A percentile compares a stretch with the other conserved stretches of the same genome.
Conservation (phyloP, 2,888 invertebrate species). For the Heliconius ismenius region DNA sequence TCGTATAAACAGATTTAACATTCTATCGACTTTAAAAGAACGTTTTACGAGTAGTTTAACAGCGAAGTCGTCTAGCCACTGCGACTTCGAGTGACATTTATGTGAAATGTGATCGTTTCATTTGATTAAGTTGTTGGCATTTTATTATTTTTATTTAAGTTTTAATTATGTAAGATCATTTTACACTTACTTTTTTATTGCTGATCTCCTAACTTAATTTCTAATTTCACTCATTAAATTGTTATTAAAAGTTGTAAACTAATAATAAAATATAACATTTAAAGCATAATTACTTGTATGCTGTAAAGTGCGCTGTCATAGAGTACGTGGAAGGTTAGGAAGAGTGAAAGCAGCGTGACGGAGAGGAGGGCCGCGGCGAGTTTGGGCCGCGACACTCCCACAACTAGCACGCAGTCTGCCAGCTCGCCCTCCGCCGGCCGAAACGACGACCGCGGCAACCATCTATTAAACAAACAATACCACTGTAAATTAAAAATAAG, state of each 20-base stretch:
- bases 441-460: slow-evolving; percentile 91
- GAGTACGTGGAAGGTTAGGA: slow-evolving; percentile 91
- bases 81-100: slow-evolving; percentile 37
- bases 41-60: slow-evolving; percentile 16
- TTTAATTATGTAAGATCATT: neutral
- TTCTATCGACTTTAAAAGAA: slow-evolving; percentile 9
- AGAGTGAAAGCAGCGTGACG: slow-evolving; percentile 90
- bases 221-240: neutral
- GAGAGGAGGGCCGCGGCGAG: slow-evolving; percentile 90
- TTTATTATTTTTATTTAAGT: slow-evolving; percentile 28
- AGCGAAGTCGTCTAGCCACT: slow-evolving; percentile 28
- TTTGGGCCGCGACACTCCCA: slow-evolving; percentile 92
- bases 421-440: slow-evolving; percentile 91
- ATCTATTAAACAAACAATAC: slow-evolving; percentile 78
- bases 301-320: slow-evolving; percentile 93
- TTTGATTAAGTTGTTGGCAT: slow-evolving; percentile 38
- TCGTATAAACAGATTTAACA: neutral
- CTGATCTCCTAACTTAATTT: neutral
- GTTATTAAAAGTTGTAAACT: neutral
- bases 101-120: slow-evolving; percentile 35
- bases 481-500: neutral
- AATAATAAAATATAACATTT: neutral
- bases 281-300: slow-evolving; percentile 79
- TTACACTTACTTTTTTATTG: neutral
- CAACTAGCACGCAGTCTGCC: slow-evolving; percentile 91